Evolutionary conservation across 2,888 invertebrate species (phyloP), one percentile per base, ranked within the genome.

Genomic region (Drosophila kambysellisi): DNA sequence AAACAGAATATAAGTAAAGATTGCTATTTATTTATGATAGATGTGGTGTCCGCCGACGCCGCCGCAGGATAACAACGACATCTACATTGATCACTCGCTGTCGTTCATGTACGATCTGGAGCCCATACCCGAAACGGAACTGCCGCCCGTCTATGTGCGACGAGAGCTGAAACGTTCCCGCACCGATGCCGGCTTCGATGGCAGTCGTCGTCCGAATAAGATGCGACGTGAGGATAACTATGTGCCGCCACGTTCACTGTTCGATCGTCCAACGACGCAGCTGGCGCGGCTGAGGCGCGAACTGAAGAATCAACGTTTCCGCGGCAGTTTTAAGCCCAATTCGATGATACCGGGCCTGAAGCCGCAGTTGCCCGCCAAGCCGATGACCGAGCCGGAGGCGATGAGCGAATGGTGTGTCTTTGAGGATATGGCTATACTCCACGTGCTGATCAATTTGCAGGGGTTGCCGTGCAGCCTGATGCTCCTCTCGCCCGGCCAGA

Each of bases 21-120:
- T 41, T 61, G 37, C 53, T 54, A 58, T 48, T 51, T 68, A n/a
- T 67, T 46, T 25, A 52, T 54, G 17, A 57, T 63, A 99, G 98
- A 96, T 98, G 95, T 99, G 99, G 99, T 96, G 97, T 83, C 99
- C 99, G 63, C 99, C 99, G 67, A 99, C 99, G 29, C 99, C 99
- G 69, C 99, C 99, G 15, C 96, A 97, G 92, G 97, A 97, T 92
- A 98, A 98, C 89, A 96, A 96, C 91, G 99, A 99, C 93, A 95
- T 98, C 67, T 98, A 98, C 94, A 96, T 98, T 82, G 99, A 99
- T 92, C 95, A 95, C 83, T 96, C 97, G 72, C 94, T 98, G 92
- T 95, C 96, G 74, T 97, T 97, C 91, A 95, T 99, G 75, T 99
- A 99, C 94, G 97, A 98, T 73, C 94, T 95, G 82, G 94, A 94